Percentiles rank a stretch among this genome's conserved stretches.
Evolutionary conservation across 2,797 vertebrate species (phyloP).

Genomic region (Semaprochilodus insignis): DNA sequence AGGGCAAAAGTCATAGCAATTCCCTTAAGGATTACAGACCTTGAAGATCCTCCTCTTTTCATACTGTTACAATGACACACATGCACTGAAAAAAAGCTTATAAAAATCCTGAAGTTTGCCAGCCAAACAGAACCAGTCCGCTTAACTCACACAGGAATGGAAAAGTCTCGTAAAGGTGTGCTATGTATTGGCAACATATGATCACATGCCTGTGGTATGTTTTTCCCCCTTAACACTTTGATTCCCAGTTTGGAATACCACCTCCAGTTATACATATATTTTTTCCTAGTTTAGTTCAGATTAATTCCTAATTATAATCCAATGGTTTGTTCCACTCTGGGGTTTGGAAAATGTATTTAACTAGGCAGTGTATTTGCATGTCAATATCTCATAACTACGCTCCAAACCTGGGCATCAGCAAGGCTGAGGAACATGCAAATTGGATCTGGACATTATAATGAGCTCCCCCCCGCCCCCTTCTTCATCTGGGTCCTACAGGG

Average conservation of each 20-base stretch:
- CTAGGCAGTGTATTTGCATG: conserved; percentile 13
- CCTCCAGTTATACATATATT: too few species aligned
- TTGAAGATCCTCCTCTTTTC: too few species aligned
- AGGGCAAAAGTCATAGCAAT: too few species aligned
- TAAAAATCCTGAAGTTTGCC: background rate
- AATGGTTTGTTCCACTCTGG: background rate
- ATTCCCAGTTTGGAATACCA: background rate
- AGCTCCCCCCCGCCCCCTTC: conserved; percentile 18
- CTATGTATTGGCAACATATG: background rate
- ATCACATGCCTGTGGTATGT: background rate
- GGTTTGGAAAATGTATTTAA: background rate
- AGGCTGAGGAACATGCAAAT: conserved; percentile 29
- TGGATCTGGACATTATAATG: conserved; percentile 19
- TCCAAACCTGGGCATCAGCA: background rate
- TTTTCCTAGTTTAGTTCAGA: background rate
- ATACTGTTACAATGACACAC: too few species aligned
- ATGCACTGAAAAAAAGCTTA: background rate
- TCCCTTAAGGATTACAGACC: too few species aligned
- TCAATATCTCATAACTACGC: background rate
- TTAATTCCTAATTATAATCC: background rate
- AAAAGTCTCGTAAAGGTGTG: background rate
- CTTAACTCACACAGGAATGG: background rate
- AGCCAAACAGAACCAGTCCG: background rate
- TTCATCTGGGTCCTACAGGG: conserved; percentile 5
- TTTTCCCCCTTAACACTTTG: background rate